These are phyloP conservation scores for Anthonomus grandis DNA, from an alignment of 1,140 invertebrate genomes.

Conservation along the genomic window DNA sequence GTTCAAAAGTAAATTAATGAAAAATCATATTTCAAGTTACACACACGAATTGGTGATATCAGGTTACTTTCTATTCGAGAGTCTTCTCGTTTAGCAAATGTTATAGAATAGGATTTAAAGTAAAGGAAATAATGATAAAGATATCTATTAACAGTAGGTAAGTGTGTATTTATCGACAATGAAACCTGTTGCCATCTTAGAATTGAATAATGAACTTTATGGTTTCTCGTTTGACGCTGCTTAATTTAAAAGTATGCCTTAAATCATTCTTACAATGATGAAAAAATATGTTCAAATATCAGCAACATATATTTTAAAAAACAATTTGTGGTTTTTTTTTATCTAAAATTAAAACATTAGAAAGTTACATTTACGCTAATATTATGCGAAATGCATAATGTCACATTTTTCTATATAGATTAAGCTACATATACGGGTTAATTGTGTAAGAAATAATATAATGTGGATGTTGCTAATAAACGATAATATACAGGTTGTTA, in stretches of 20 bases:
- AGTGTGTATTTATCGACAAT: background rate
- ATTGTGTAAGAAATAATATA: no score
- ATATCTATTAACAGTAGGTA: background rate
- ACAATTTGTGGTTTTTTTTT: no score
- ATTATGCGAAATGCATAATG: no score
- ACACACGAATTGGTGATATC: conserved; percentile 19
- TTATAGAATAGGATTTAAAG: conserved; percentile 9
- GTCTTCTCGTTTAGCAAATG: conserved; percentile 20
- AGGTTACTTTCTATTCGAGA: conserved; percentile 23
- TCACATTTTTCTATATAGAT: no score
- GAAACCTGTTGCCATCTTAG: background rate
- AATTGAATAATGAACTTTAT: background rate
- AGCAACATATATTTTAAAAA: no score
- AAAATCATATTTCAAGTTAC: conserved; percentile 8
- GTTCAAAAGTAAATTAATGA: background rate
- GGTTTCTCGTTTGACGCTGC: background rate
- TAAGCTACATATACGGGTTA: no score
- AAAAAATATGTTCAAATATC: background rate
- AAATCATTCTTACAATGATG: background rate
- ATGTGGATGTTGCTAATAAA: no score
- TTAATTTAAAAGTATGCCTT: background rate
- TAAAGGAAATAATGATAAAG: background rate
- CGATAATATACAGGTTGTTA: no score
- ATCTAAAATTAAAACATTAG: no score
- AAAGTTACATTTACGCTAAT: no score